Conservation (phyloP, 2,888 invertebrate species). For the Drosophila emarginata region DNA sequence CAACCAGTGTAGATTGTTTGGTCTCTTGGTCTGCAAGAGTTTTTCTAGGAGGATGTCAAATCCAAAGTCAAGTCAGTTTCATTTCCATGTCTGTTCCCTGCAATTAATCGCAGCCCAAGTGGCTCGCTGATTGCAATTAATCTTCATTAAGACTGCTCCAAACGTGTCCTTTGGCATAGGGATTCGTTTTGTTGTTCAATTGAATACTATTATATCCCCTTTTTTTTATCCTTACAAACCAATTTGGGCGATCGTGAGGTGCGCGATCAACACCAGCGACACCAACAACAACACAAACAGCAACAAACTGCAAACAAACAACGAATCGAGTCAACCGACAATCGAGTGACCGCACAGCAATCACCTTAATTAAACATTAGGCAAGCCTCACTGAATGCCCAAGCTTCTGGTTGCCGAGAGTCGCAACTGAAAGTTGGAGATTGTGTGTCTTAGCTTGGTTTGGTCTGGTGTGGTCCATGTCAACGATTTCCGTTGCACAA, state of each 20-base stretch:
- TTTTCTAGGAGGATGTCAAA: constrained; percentile 53
- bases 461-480: constrained; percentile 78
- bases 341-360: constrained; percentile 76
- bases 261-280: constrained; percentile 32
- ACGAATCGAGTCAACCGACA: constrained; percentile 20
- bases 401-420: constrained; percentile 32
- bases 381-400: constrained; percentile 66
- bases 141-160: constrained; percentile 79
- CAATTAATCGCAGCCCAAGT: constrained; percentile 80
- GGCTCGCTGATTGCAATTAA: constrained; percentile 82
- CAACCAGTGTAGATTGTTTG: constrained; percentile 1
- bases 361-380: constrained; percentile 79
- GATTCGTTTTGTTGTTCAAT: constrained; percentile 64
- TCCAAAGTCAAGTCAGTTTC: constrained; percentile 34
- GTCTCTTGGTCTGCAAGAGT: background rate
- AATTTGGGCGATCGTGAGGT: constrained; percentile 77
- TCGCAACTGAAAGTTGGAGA: constrained; percentile 35
- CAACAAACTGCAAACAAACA: constrained; percentile 30
- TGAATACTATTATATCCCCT: background rate
- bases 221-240: constrained; percentile 70
- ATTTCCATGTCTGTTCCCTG: constrained; percentile 62
- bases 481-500: constrained; percentile 79
- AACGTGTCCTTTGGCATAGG: constrained; percentile 67
- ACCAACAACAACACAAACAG: constrained; percentile 41
- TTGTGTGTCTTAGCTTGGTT: constrained; percentile 19